phyloP scores from a whole-genome alignment of 1,140 invertebrate genomes.

The Chrysopa pallens region DNA sequence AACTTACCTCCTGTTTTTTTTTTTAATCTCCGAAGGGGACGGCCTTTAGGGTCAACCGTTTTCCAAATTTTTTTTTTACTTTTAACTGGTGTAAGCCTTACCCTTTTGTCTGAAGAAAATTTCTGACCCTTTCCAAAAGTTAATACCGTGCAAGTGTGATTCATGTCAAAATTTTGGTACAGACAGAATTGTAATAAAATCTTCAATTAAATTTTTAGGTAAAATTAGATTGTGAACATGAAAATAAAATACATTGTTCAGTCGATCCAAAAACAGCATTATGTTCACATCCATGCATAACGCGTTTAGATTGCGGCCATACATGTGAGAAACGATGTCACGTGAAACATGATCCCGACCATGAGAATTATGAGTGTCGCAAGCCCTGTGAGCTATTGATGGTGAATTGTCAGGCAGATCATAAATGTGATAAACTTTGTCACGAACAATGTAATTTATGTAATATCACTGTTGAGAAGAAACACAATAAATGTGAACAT shows the following conservation, averaged over 20 bases:
- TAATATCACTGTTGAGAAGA: constrained; percentile 23
- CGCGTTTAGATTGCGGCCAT: constrained; percentile 29
- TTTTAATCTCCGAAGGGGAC: too few species aligned
- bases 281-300: constrained; percentile 23
- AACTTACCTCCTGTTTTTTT: too few species aligned
- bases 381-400: constrained; percentile 25
- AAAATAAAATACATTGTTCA: constrained; percentile 22
- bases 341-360: constrained; percentile 26
- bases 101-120: too few species aligned
- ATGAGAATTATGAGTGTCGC: constrained; percentile 28
- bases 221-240: constrained; percentile 26
- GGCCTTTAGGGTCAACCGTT: too few species aligned
- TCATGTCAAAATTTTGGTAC: too few species aligned
- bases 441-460: constrained; percentile 29
- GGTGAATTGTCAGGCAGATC: constrained; percentile 22
- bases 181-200: too few species aligned
- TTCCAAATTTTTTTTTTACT: too few species aligned
- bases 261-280: constrained; percentile 13
- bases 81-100: too few species aligned
- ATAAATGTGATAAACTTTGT: constrained; percentile 28
- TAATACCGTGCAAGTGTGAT: too few species aligned
- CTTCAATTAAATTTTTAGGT: too few species aligned
- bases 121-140: too few species aligned
- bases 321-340: constrained; percentile 25
- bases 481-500: constrained; percentile 24